phyloP scores from a whole-genome alignment of 2,888 invertebrate species.

The Nomada ferruginata region DNA sequence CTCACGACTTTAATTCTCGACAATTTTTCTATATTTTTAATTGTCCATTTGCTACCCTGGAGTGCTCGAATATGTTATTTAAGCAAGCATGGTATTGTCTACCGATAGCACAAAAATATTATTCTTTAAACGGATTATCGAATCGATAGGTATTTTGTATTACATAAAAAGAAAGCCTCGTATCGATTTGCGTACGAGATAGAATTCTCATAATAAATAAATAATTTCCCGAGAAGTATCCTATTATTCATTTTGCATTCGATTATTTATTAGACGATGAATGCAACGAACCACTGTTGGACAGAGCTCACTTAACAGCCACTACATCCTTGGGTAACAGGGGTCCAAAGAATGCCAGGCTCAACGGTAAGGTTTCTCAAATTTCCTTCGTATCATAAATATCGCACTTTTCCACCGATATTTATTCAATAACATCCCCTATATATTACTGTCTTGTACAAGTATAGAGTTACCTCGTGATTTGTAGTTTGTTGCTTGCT shows the following conservation, averaged over 20 bases:
- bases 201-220: background rate
- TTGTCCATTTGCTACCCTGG: background rate
- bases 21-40: background rate
- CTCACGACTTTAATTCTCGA: background rate
- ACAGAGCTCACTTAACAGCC: constrained; percentile 90
- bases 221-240: background rate
- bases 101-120: constrained; percentile 26
- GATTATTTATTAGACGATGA: constrained; percentile 86
- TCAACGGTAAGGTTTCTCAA: constrained; percentile 89
- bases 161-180: background rate
- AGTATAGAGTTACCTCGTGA: constrained; percentile 39
- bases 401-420: constrained; percentile 37
- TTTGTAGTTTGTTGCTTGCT: constrained; percentile 66
- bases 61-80: background rate
- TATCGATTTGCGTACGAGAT: background rate
- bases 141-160: background rate
- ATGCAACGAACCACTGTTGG: constrained; percentile 92
- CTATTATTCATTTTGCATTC: constrained; percentile 2
- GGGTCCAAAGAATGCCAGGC: constrained; percentile 93
- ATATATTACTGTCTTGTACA: constrained; percentile 28
- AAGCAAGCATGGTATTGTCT: background rate
- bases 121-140: constrained; percentile 2
- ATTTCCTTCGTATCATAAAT: background rate
- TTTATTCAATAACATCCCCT: constrained; percentile 30
- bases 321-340: constrained; percentile 92